Evolutionary conservation across 2,888 invertebrate species (phyloP).

Genomic region (Stramonita haemastoma): DNA sequence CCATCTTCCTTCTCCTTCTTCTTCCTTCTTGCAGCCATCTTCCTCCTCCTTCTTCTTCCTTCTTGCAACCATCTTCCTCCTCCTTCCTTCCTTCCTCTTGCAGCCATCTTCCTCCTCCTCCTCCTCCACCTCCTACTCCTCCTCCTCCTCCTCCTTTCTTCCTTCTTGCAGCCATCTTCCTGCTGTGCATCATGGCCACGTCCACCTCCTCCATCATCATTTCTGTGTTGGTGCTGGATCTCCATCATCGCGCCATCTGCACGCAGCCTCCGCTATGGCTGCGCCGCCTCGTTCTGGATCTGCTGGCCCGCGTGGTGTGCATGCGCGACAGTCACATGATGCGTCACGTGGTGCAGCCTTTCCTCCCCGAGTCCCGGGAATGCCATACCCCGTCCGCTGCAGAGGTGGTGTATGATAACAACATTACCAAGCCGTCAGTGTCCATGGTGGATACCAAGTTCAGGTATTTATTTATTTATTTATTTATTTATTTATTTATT

Average conservation of each 20-base stretch:
- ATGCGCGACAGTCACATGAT: slow-evolving; percentile 24
- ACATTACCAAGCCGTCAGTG: background rate
- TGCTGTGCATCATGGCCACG: slow-evolving; percentile 50
- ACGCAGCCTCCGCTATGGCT: slow-evolving; percentile 48
- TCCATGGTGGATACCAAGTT: background rate
- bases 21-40: background rate
- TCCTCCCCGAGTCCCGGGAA: no score
- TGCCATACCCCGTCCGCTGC: background rate
- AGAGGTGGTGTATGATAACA: no score
- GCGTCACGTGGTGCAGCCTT: no score
- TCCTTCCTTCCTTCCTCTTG: no score
- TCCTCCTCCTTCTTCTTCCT: no score
- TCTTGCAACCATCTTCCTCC: no score
- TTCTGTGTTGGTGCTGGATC: slow-evolving; percentile 49
- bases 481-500: no score
- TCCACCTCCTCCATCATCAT: slow-evolving; percentile 50
- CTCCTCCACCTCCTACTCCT: background rate
- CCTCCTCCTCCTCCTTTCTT: background rate
- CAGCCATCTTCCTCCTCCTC: no score
- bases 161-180: slow-evolving; percentile 44
- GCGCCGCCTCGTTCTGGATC: slow-evolving; percentile 41
- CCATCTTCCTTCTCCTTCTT: no score
- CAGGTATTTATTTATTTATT: background rate
- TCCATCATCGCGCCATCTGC: slow-evolving; percentile 51
- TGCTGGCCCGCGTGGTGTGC: slow-evolving; percentile 45